A percentile compares a stretch with the other conserved stretches of the same genome.
These are phyloP conservation scores for Spinus pinus DNA, from an alignment of 2,797 vertebrate species.

Conservation along the genomic window DNA sequence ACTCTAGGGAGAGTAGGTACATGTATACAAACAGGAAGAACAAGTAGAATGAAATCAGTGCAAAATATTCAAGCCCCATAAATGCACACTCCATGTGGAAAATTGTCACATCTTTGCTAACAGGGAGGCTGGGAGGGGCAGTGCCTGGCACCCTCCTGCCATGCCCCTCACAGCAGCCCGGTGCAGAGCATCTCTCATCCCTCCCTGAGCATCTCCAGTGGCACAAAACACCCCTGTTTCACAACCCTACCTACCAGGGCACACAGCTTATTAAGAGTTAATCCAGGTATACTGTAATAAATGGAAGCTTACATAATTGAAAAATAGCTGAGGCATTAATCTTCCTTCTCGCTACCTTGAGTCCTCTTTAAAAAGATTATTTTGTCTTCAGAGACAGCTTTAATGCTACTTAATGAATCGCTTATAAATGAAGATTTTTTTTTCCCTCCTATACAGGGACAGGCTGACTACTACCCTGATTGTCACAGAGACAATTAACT, in stretches of 20 bases:
- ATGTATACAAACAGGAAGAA: background rate
- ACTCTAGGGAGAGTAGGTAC: rapidly evolving
- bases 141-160: background rate
- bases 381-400: constrained; percentile 62
- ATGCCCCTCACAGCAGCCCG: rapidly evolving
- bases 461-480: constrained; percentile 12
- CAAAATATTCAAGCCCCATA: background rate
- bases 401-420: constrained; percentile 63
- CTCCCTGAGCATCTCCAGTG: rapidly evolving
- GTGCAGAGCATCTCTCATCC: background rate
- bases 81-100: background rate
- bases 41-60: background rate
- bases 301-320: constrained; percentile 44
- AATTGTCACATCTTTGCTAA: background rate
- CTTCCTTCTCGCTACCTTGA: constrained; percentile 14
- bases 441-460: background rate
- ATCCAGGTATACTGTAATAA: constrained; percentile 11
- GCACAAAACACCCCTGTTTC: background rate
- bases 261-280: background rate
- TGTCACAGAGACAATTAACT: constrained; percentile 41
- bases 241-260: background rate
- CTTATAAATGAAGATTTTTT: constrained; percentile 36
- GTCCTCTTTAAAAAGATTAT: constrained; percentile 64
- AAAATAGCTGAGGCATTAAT: constrained; percentile 59
- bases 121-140: background rate